Percentiles rank a stretch among this genome's conserved stretches.
Conservation (phyloP, 2,888 invertebrate genomes). For the Cactoblastis cactorum region DNA sequence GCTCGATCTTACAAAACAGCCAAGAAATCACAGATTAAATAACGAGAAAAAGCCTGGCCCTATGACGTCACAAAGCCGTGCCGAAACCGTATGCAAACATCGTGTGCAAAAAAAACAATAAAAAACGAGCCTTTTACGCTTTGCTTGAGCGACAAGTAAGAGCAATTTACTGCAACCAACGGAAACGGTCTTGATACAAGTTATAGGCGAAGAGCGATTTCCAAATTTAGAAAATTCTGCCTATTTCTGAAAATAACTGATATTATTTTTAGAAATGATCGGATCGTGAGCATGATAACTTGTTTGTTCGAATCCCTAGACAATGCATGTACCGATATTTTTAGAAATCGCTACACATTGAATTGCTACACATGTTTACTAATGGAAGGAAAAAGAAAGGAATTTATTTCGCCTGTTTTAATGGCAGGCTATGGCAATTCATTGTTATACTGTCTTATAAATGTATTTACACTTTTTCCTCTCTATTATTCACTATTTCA, state of each 20-base stretch:
- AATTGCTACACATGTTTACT: no score
- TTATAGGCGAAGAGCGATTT: slow-evolving; percentile 11
- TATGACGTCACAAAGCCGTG: slow-evolving; percentile 41
- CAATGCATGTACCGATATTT: no score
- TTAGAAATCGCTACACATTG: no score
- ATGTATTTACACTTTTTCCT: no score
- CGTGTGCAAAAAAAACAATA: slow-evolving; percentile 28
- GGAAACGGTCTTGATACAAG: slow-evolving; percentile 19
- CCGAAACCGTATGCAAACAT: slow-evolving; percentile 37
- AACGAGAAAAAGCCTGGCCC: background rate
- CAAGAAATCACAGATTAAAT: background rate
- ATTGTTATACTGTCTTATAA: no score
- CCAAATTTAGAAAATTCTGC: background rate
- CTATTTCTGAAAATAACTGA: background rate
- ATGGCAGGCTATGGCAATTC: no score
- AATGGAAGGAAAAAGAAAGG: no score
- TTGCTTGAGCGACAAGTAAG: slow-evolving; percentile 52
- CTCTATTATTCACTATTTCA: no score
- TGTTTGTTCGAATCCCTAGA: no score
- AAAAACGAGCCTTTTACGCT: slow-evolving; percentile 45
- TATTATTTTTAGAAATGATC: no score
- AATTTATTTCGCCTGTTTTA: no score
- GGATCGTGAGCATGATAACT: no score
- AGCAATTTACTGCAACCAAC: slow-evolving; percentile 45
- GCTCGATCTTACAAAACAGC: background rate